These are phyloP conservation scores for Drosophila sproati DNA, from an alignment of 1,140 invertebrate species.

Conservation along the genomic window DNA sequence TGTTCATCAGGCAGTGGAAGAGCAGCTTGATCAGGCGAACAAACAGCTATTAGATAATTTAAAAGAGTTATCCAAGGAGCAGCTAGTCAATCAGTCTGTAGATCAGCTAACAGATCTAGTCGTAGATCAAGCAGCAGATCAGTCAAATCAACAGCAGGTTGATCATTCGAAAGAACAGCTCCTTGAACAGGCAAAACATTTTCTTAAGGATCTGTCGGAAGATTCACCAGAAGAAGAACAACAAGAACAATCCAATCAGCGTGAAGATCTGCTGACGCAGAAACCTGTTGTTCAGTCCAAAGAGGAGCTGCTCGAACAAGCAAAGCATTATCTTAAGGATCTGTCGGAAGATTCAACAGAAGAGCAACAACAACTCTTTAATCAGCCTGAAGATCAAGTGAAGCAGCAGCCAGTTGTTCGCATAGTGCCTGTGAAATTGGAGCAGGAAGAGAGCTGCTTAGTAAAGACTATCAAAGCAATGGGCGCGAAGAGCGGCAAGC, in stretches of 20 bases:
- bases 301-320: no score
- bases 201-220: no score
- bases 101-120: not conserved
- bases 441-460: not conserved
- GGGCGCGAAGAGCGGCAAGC: conserved; percentile 69
- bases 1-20: not conserved
- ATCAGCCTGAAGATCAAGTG: not conserved
- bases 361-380: not conserved
- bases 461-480: conserved; percentile 26
- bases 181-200: no score
- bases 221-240: not conserved
- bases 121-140: not conserved
- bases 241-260: not conserved
- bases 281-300: no score
- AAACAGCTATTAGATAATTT: not conserved
- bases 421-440: conserved; percentile 19
- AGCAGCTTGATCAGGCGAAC: not conserved
- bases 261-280: no score
- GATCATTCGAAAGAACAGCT: not conserved
- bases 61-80: not conserved
- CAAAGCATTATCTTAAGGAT: no score
- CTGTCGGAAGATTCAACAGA: no score
- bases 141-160: not conserved
- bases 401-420: conserved; percentile 4
- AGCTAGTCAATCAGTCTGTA: not conserved